Percentiles rank a stretch among this genome's conserved stretches.
Conservation (phyloP, 2,113 vertebrate genomes). For the Eclectus roratus region DNA sequence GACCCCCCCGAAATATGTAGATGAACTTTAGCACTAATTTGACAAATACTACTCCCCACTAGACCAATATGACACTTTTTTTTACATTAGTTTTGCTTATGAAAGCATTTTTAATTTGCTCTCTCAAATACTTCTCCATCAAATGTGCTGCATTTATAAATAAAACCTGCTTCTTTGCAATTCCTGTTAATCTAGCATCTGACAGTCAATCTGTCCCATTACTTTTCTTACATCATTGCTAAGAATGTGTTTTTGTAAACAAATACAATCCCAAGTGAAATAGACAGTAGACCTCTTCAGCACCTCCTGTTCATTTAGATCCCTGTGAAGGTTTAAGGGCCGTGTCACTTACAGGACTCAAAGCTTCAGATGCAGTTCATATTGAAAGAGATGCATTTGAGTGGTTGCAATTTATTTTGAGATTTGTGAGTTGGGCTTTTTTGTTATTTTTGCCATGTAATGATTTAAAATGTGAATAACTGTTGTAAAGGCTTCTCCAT, state of each 20-base stretch:
- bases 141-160: neutral
- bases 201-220: neutral
- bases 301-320: rapidly evolving
- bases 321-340: neutral
- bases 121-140: neutral
- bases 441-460: neutral
- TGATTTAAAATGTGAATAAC: neutral
- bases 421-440: neutral
- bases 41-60: neutral
- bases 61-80: neutral
- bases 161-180: neutral
- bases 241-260: neutral
- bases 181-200: neutral
- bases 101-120: neutral
- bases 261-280: neutral
- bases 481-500: neutral
- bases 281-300: neutral
- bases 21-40: neutral
- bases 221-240: neutral
- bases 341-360: neutral
- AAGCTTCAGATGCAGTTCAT: neutral
- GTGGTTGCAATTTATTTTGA: neutral
- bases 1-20: neutral
- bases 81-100: neutral
- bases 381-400: neutral